Conservation (phyloP, 2,888 invertebrate species). For the Rhagium mordax region DNA sequence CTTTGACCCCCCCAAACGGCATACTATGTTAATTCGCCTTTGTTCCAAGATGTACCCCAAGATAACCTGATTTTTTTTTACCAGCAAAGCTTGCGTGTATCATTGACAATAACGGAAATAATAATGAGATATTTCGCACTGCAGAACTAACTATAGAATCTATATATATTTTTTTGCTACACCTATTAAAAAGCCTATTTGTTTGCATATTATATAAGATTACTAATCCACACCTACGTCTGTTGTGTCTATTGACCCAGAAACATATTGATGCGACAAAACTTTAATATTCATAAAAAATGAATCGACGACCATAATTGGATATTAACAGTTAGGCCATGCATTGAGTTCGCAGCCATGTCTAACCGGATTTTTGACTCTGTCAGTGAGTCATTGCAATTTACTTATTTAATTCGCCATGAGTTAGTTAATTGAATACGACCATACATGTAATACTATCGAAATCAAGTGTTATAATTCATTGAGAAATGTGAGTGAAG, state of each 20-base stretch:
- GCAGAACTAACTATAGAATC: neutral
- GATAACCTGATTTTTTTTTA: neutral
- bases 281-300: neutral
- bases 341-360: neutral
- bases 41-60: neutral
- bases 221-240: slow-evolving; percentile 13
- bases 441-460: no score
- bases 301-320: neutral
- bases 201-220: slow-evolving; percentile 16
- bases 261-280: neutral
- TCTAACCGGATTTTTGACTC: neutral
- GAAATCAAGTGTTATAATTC: no score
- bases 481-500: no score
- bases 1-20: no score
- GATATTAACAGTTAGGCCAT: neutral
- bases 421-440: no score
- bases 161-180: neutral
- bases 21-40: no score
- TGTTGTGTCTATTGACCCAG: neutral
- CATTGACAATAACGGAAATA: neutral
- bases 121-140: neutral
- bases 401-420: neutral
- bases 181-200: neutral
- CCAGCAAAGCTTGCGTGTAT: neutral
- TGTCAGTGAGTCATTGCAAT: neutral